Conservation (phyloP, 2,797 vertebrate genomes). For the Gadopsis marmoratus region DNA sequence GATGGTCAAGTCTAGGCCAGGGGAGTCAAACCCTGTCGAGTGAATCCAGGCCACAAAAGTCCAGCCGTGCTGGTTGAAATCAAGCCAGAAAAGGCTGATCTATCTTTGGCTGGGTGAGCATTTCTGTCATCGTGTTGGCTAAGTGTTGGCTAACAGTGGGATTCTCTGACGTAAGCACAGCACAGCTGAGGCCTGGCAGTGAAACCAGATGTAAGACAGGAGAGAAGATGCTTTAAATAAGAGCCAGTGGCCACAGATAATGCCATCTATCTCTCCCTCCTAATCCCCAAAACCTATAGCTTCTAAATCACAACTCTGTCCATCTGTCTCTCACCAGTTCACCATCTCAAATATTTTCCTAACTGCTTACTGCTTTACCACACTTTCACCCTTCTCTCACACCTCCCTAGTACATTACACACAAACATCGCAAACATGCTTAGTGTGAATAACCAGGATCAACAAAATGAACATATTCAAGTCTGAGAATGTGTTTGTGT, state of each 20-base stretch:
- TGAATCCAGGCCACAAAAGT: slow-evolving; percentile 64
- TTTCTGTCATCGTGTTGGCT: slow-evolving; percentile 74
- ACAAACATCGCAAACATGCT: not conserved
- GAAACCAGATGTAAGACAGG: slow-evolving; percentile 64
- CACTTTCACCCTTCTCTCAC: slow-evolving; percentile 11
- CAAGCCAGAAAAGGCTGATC: slow-evolving; percentile 63
- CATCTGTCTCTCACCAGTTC: slow-evolving; percentile 36
- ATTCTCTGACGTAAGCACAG: slow-evolving; percentile 71
- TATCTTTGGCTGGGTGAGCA: slow-evolving; percentile 64
- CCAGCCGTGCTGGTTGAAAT: slow-evolving; percentile 48
- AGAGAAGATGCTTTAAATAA: slow-evolving; percentile 53
- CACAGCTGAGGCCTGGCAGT: slow-evolving; percentile 68
- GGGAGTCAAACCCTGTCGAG: slow-evolving; percentile 34
- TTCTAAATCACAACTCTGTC: slow-evolving; percentile 35
- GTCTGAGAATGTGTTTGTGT: slow-evolving; percentile 56
- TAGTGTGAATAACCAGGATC: slow-evolving; percentile 17
- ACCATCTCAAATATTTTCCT: slow-evolving; percentile 56
- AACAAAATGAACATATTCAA: slow-evolving; percentile 29
- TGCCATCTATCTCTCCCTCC: slow-evolving; percentile 33
- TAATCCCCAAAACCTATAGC: slow-evolving; percentile 36
- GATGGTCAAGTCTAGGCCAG: slow-evolving; percentile 50
- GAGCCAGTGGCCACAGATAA: slow-evolving; percentile 46
- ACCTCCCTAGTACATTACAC: slow-evolving; percentile 24
- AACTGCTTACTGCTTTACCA: slow-evolving; percentile 6
- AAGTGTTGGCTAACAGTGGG: slow-evolving; percentile 66